Percentiles rank a stretch among this genome's conserved stretches.
Evolutionary conservation across 2,113 vertebrate genomes (phyloP).

Genomic region (Numida meleagris): DNA sequence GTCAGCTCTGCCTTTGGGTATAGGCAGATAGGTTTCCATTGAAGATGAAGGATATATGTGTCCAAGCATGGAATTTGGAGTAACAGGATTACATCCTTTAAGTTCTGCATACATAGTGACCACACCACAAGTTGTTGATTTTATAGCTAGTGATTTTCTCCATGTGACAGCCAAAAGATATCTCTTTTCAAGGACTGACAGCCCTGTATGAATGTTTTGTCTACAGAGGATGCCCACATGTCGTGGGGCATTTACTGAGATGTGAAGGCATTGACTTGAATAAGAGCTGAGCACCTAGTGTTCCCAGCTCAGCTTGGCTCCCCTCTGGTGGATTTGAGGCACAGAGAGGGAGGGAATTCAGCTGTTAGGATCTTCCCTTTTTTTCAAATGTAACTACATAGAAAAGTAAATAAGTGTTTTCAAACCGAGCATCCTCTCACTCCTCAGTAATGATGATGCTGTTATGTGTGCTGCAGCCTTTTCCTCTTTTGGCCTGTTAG

Average conservation of each 20-base stretch:
- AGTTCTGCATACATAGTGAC: neutral
- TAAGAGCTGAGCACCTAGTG: neutral
- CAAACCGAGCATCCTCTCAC: neutral
- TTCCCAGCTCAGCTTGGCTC: neutral
- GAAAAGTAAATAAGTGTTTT: neutral
- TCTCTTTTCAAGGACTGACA: neutral
- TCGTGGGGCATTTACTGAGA: neutral
- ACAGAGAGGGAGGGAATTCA: neutral
- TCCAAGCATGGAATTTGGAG: neutral
- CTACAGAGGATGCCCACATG: neutral
- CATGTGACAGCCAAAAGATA: neutral
- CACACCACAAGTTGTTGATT: accelerated
- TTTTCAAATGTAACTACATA: neutral
- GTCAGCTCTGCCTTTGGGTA: neutral
- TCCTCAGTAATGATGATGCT: neutral
- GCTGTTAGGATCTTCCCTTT: neutral
- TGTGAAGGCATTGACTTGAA: neutral
- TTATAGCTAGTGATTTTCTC: neutral
- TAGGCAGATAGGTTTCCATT: neutral
- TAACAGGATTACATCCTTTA: neutral
- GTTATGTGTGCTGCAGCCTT: neutral
- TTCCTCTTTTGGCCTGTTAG: neutral
- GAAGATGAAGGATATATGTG: neutral
- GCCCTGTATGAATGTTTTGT: neutral
- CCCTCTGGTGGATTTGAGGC: neutral